These are phyloP conservation scores for Ostrea denselamellosa DNA, from an alignment of 1,140 invertebrate species.

Conservation along the genomic window DNA sequence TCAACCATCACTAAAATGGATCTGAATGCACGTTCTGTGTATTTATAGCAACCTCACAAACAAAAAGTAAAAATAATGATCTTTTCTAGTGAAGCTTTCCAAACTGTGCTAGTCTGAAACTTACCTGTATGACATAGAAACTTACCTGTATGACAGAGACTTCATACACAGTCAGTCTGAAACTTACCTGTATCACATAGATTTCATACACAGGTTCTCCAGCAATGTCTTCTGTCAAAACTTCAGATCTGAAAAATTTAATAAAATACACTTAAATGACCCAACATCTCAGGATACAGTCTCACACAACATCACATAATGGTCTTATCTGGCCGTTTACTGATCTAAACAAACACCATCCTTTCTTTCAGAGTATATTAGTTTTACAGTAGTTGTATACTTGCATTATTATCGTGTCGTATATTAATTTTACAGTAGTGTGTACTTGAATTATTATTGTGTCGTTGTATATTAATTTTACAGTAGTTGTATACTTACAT, in stretches of 20 bases:
- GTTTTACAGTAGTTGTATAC: conserved; percentile 46
- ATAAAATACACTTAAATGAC: background rate
- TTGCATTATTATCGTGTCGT: conserved; percentile 77
- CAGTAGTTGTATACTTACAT: conserved; percentile 70
- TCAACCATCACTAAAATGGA: too few species aligned
- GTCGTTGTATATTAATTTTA: background rate
- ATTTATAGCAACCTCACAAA: too few species aligned
- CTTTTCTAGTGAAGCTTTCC: too few species aligned
- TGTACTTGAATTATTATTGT: too few species aligned
- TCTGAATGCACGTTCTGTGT: too few species aligned
- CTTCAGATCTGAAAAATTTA: conserved; percentile 75
- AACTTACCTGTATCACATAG: conserved; percentile 75
- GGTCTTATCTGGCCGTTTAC: too few species aligned
- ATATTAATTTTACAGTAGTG: too few species aligned
- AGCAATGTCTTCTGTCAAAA: conserved; percentile 73
- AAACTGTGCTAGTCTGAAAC: conserved; percentile 4
- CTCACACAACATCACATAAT: too few species aligned
- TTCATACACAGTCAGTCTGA: conserved; percentile 70
- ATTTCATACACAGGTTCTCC: conserved; percentile 78
- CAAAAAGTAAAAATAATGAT: too few species aligned
- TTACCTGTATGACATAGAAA: conserved; percentile 77
- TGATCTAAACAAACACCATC: too few species aligned
- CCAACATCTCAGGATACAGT: background rate
- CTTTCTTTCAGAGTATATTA: too few species aligned
- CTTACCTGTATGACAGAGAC: too few species aligned